Evolutionary conservation across 2,797 vertebrate species (phyloP), one percentile per base, ranked within the genome.

Genomic region (Anas capensis): DNA sequence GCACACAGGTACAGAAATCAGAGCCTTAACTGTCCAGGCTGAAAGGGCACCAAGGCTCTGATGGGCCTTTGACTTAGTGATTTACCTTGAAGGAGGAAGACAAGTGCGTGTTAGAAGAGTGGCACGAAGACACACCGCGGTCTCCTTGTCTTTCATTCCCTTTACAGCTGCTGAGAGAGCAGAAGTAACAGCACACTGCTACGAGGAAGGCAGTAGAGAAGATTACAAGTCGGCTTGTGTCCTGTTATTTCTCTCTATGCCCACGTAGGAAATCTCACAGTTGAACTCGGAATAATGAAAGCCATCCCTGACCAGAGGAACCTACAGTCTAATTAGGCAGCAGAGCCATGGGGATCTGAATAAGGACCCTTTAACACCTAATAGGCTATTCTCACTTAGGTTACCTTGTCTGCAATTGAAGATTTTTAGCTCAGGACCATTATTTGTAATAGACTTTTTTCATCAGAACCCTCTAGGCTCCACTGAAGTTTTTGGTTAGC

Each of bases 101-200:
- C 26, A 61, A 11, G 15, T 57, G 26, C 2, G 3, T 20, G 7
- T 85, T 83, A 70, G 64, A 77, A 77, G 54, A 60, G 53, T 13
- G 14, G 12, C 48, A 14, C 10, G 51, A 33, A 80, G 56, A 62
- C 11, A 13, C 0, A 0, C 12, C 36, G 6, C 20, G 14, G 2
- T 61, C 40, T 72, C n/a, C 31, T 66, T 66, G 10, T 77, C 29
- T 80, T 81, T 78, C 53, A 34, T 83, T 86, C 40, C 16, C 12
- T 83, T 82, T 83, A 36, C 78, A 48, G 53, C n/a, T 95, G 61
- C 68, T 69, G 33, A 86, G 68, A 82, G 57, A 65, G 40, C 10
- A 83, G 77, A 61, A 73, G 38, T 80, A 69, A 81, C 53, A 42
- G 61, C 38, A 76, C 34, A 44, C 34, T 86, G 14, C 60, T 56